phyloP scores from a whole-genome alignment of 2,113 vertebrate species.

The Hystrix brachyura region DNA sequence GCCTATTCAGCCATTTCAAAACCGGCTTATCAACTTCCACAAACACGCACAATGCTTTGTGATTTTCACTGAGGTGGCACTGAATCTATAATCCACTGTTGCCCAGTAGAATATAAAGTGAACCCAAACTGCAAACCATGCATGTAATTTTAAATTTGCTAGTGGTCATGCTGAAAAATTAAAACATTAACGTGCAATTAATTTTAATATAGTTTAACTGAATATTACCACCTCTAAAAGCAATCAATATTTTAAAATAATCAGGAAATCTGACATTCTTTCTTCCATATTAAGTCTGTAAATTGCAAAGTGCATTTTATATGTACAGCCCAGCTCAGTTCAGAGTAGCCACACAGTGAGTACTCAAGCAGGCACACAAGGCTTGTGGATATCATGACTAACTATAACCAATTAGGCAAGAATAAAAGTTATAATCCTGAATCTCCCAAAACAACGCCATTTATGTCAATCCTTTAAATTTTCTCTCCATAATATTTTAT shows the following conservation, averaged over 20 bases:
- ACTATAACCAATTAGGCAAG: background rate
- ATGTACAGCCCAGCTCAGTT: background rate
- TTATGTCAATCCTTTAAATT: background rate
- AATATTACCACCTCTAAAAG: background rate
- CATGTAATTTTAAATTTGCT: background rate
- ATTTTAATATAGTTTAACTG: background rate
- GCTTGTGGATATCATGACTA: background rate
- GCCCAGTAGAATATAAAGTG: background rate
- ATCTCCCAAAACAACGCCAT: background rate
- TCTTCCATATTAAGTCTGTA: background rate
- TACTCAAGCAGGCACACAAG: background rate
- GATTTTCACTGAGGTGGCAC: background rate
- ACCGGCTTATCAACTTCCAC: background rate
- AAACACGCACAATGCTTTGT: background rate
- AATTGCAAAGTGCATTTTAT: background rate
- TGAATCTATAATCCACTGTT: background rate
- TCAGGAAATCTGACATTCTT: background rate
- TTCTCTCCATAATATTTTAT: background rate
- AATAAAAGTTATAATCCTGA: background rate
- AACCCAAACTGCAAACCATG: background rate
- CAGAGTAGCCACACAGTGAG: background rate
- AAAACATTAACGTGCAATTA: background rate
- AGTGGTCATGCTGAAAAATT: background rate
- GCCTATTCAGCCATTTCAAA: background rate
- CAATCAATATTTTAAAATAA: background rate